These are phyloP conservation scores for Acronicta alni DNA, from an alignment of 2,888 invertebrate species.

Conservation along the genomic window DNA sequence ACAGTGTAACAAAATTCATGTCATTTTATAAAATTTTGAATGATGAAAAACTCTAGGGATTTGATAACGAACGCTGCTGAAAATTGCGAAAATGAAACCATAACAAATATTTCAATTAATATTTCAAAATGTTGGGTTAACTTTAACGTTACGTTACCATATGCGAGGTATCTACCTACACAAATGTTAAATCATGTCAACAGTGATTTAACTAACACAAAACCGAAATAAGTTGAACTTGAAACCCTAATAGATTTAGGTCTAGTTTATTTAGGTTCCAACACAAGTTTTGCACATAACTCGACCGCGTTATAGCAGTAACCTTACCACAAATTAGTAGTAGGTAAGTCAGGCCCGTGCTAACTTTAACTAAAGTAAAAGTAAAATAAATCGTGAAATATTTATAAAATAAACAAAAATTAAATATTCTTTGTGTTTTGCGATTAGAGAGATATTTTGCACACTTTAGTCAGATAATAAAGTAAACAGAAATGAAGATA, in stretches of 20 bases:
- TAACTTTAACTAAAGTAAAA: background rate
- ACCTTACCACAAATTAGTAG: slow-evolving; percentile 26
- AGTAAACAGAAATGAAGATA: no score
- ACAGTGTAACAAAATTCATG: slow-evolving; percentile 59
- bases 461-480: no score
- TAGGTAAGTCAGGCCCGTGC: background rate
- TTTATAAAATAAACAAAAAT: background rate
- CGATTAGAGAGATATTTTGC: no score
- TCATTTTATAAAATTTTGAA: slow-evolving; percentile 56
- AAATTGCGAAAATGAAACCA: slow-evolving; percentile 51
- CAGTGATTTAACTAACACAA: slow-evolving; percentile 28
- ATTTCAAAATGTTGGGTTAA: slow-evolving; percentile 29
- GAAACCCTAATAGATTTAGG: slow-evolving; percentile 41
- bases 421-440: no score
- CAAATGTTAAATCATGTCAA: slow-evolving; percentile 22
- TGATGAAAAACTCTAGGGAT: slow-evolving; percentile 56
- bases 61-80: slow-evolving; percentile 54
- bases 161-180: slow-evolving; percentile 1
- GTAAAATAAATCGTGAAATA: background rate
- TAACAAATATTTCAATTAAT: slow-evolving; percentile 42
- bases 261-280: slow-evolving; percentile 38
- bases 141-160: no score
- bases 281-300: slow-evolving; percentile 35
- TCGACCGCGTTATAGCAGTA: slow-evolving; percentile 22
- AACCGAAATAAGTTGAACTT: slow-evolving; percentile 46